Evolutionary conservation across 2,113 vertebrate species (phyloP).

Genomic region (Struthidea cinerea): DNA sequence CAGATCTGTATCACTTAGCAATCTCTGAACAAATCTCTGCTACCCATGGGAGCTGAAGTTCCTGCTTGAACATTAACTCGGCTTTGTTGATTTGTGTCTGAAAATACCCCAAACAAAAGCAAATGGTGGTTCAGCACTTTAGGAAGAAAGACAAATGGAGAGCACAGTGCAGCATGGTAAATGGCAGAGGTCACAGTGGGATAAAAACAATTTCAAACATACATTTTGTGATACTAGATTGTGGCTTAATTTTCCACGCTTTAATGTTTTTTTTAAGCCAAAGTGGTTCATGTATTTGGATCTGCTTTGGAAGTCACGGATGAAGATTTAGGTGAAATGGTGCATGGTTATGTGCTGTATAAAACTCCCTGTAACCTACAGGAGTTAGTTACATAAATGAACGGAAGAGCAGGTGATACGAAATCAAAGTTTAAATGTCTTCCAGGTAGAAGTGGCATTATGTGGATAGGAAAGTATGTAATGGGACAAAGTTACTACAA

Average conservation of each 20-base stretch:
- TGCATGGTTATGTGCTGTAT: background rate
- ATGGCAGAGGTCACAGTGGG: background rate
- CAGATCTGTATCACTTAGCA: background rate
- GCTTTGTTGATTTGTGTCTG: background rate
- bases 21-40: background rate
- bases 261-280: background rate
- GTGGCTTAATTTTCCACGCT: background rate
- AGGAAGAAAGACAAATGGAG: background rate
- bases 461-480: background rate
- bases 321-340: background rate
- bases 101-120: background rate
- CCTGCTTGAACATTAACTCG: background rate
- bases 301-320: background rate
- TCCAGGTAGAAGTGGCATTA: background rate
- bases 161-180: background rate
- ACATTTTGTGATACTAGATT: background rate
- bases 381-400: background rate
- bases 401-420: accelerated
- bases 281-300: background rate
- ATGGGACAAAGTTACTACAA: background rate
- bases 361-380: background rate
- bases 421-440: background rate
- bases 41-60: background rate
- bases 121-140: background rate
- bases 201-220: background rate